phyloP scores from a whole-genome alignment of 2,113 vertebrate species.

The Rhinogobius similis region DNA sequence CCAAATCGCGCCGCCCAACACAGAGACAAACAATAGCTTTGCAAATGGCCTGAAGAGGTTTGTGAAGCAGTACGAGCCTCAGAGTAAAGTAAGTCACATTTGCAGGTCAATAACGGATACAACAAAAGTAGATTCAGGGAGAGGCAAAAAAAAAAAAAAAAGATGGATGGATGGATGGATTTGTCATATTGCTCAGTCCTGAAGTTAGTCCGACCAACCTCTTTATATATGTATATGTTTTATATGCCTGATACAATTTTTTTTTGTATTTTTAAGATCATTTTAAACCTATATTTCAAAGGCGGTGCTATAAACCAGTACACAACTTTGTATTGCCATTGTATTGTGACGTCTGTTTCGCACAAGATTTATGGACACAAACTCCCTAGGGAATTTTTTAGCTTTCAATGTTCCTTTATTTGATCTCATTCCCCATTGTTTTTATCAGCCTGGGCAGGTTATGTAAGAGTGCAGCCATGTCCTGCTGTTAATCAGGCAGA shows the following conservation, averaged over 20 bases:
- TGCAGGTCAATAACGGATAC: no score
- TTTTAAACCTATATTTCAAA: neutral
- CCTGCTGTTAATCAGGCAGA: slow-evolving; percentile 38
- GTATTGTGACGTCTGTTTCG: neutral
- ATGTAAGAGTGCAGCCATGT: slow-evolving; percentile 25
- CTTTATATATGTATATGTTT: neutral
- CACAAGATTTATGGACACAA: neutral
- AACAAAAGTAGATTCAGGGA: no score
- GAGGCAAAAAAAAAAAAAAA: no score
- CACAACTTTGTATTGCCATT: neutral
- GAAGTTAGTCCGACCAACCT: no score
- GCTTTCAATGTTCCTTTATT: slow-evolving; percentile 2
- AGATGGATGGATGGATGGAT: no score
- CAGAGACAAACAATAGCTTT: no score
- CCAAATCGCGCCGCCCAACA: no score
- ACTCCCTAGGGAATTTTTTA: neutral
- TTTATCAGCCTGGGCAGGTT: slow-evolving; percentile 11
- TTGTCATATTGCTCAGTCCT: no score
- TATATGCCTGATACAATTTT: neutral
- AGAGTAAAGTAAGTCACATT: no score
- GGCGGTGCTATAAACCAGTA: neutral
- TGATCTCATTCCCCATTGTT: slow-evolving; percentile 2
- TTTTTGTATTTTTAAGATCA: neutral
- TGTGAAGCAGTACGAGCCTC: no score
- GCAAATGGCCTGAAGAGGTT: no score